phyloP scores from a whole-genome alignment of 2,797 vertebrate species.

The Parauchenoglanis punctatus region DNA sequence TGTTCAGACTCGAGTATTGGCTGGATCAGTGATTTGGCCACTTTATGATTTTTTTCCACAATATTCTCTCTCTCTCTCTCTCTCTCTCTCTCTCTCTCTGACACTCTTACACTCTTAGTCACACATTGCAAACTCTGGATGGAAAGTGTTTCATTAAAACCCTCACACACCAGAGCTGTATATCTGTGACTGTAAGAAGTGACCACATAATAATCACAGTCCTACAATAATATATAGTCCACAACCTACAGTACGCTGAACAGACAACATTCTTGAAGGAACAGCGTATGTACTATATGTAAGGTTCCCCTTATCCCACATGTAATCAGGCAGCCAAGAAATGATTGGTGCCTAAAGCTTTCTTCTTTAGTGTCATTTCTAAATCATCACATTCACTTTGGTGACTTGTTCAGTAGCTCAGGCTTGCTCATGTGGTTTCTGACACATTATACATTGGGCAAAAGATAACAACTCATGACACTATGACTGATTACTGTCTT shows the following conservation, averaged over 20 bases:
- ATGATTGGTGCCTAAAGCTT: neutral
- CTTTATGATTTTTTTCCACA: constrained; percentile 1
- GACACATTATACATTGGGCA: neutral
- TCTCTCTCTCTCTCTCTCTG: constrained; percentile 5
- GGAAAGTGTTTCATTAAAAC: constrained; percentile 32
- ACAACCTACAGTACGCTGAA: neutral
- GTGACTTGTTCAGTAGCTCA: neutral
- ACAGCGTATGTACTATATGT: neutral
- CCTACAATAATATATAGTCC: too few relatives aligned
- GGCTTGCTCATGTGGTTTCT: neutral
- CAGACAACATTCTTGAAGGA: neutral
- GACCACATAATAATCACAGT: constrained; percentile 3
- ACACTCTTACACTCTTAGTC: constrained; percentile 1
- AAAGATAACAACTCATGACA: neutral
- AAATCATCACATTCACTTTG: neutral
- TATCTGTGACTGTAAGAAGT: neutral
- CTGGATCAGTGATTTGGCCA: constrained; percentile 14
- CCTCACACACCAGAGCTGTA: constrained; percentile 18
- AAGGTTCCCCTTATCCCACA: neutral
- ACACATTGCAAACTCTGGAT: constrained; percentile 30
- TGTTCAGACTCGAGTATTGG: constrained; percentile 31
- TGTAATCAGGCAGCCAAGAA: neutral
- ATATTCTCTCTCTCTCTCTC: neutral
- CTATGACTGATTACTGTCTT: neutral
- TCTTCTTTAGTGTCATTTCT: neutral